Evolutionary conservation across 2,113 vertebrate species (phyloP).

Genomic region (Scalopus aquaticus): DNA sequence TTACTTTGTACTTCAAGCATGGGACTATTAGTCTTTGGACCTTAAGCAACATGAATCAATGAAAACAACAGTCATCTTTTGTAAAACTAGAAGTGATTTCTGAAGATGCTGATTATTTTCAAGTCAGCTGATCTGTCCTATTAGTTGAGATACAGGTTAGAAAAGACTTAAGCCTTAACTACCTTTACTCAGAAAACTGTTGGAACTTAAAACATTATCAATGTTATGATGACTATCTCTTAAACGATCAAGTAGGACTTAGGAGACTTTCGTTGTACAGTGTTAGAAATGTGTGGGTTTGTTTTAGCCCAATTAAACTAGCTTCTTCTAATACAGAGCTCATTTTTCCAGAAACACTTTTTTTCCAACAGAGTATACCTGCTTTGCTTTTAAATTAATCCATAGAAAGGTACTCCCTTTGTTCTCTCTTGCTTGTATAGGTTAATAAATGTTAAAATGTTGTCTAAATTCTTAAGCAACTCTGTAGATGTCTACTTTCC

Average conservation of each 20-base stretch:
- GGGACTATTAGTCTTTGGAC: background rate
- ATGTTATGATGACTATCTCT: background rate
- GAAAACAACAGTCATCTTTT: background rate
- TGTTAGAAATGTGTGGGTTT: conserved; percentile 12
- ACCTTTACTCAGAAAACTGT: conserved; percentile 24
- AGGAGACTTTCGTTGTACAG: background rate
- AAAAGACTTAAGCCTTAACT: background rate
- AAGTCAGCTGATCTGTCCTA: background rate
- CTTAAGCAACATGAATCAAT: background rate
- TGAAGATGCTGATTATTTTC: conserved; percentile 21
- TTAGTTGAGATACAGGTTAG: background rate
- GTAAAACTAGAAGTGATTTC: conserved; percentile 22
- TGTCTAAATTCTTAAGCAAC: background rate
- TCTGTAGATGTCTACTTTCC: background rate
- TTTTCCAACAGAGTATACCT: background rate
- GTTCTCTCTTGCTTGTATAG: background rate
- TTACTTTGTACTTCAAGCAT: background rate
- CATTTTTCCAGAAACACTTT: background rate
- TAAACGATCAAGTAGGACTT: background rate
- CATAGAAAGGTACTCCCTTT: background rate
- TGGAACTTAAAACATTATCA: background rate
- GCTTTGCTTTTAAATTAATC: background rate
- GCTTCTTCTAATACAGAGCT: background rate
- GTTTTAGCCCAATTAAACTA: background rate
- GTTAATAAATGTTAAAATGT: background rate